A percentile compares a stretch with the other conserved stretches of the same genome.
phyloP scores from a whole-genome alignment of 2,113 vertebrate genomes.

The Egretta garzetta region DNA sequence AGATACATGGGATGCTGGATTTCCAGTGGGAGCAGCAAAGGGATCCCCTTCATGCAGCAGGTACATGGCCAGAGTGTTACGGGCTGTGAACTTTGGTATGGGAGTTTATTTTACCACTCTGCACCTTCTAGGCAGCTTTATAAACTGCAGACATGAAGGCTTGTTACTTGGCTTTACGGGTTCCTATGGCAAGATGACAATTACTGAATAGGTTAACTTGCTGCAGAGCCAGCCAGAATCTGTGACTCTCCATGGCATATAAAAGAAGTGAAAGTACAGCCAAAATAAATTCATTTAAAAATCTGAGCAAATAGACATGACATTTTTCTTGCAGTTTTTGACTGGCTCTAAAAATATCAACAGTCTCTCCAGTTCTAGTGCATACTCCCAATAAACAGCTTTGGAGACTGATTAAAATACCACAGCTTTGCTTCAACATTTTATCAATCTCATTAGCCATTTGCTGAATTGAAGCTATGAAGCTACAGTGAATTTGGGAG shows the following conservation, averaged over 20 bases:
- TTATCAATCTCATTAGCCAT: conserved; percentile 60
- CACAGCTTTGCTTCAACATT: conserved; percentile 16
- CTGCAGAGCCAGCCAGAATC: conserved; percentile 32
- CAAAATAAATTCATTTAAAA: conserved; percentile 61
- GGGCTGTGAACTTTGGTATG: background rate
- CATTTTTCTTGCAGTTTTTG: conserved; percentile 65
- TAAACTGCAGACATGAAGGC: background rate
- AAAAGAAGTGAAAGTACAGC: conserved; percentile 42
- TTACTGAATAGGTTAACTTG: conserved; percentile 34
- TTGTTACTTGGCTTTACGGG: background rate
- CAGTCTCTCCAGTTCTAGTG: conserved; percentile 32
- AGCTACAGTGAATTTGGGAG: background rate
- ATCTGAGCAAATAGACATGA: conserved; percentile 54
- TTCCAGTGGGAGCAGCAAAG: background rate
- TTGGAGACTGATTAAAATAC: conserved; percentile 61
- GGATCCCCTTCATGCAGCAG: background rate
- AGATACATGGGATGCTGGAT: background rate
- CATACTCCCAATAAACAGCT: conserved; percentile 46
- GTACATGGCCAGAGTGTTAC: background rate
- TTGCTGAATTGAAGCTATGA: conserved; percentile 51
- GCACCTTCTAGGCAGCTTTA: background rate
- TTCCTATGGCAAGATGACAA: conserved; percentile 35
- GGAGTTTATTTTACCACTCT: background rate
- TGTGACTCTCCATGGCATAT: conserved; percentile 7
- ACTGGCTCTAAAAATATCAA: conserved; percentile 63